Base-by-base conservation (phyloP, 2,797 vertebrate species). In the Phrynocephalus vlangalii region DNA sequence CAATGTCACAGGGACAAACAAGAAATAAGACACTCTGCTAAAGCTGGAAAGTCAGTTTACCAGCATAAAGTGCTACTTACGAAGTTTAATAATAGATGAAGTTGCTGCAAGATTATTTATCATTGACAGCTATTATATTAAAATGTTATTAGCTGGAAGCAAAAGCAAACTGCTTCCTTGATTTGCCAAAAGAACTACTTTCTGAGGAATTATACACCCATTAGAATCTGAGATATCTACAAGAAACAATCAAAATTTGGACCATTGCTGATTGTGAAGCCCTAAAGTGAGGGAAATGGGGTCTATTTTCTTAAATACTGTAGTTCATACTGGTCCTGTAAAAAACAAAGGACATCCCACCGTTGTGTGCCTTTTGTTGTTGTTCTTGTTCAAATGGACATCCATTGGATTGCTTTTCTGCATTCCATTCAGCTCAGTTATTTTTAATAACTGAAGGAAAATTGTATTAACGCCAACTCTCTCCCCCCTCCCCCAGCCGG, bases 131-230 rank as follows among this genome's bases (percentile, higher is more conserved):
- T 84, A 78, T 96, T 96, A 96, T 96, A 96, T 96, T 96, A 96
- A 96, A 96, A 96, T 96, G 94, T 95, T 96, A 96, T 95, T 93
- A 93, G 95, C 94, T 94, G 93, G 92, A 97, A 95, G 96, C 96
- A 93, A 96, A 96, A 95, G 94, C 93, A 96, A 95, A 96, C 95
- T 95, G 92, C 96, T 96, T 92, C 79, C 92, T 93, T 96, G 95
- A 95, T 96, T 95, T 96, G 91, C 92, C 93, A 96, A 93, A 95
- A 94, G 94, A 96, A 94, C 88, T 91, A 92, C 88, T 95, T 96
- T 96, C 94, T 93, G 80, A 92, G 94, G 93, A 95, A 95, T 94
- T 95, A 94, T 66, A 85, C 81, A 91, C 60, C 91, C 52, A 28
- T 88, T 77, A 80, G 77, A 91, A 95, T 93, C 91, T 91, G 87